A percentile compares a stretch with the other conserved stretches of the same genome.
Conservation (phyloP, 2,888 invertebrate species). For the Drosophila falleni region DNA sequence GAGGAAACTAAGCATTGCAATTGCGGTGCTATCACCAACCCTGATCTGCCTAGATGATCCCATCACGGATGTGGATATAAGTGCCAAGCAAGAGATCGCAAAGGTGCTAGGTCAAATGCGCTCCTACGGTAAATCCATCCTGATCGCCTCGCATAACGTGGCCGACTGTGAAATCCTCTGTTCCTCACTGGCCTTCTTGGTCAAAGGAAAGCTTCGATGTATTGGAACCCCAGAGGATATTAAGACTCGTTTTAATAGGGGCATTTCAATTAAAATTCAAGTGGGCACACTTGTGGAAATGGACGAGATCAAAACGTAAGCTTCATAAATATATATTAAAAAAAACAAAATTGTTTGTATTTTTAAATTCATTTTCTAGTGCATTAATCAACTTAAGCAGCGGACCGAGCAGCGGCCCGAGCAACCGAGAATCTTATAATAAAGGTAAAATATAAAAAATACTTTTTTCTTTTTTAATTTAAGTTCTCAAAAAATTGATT, state of each 20-base stretch:
- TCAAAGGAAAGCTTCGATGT: slow-evolving; percentile 90
- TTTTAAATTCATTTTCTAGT: background rate
- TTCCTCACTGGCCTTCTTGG: slow-evolving; percentile 91
- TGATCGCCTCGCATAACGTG: slow-evolving; percentile 93
- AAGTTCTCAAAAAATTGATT: background rate
- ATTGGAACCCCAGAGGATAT: slow-evolving; percentile 90
- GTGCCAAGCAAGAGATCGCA: slow-evolving; percentile 90
- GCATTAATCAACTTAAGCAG: background rate
- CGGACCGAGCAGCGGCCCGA: background rate
- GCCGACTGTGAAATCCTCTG: slow-evolving; percentile 93
- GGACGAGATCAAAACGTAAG: slow-evolving; percentile 4
- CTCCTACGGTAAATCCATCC: slow-evolving; percentile 89
- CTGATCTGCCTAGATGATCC: slow-evolving; percentile 90
- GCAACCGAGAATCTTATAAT: background rate
- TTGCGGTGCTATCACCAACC: slow-evolving; percentile 89
- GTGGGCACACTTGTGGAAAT: slow-evolving; percentile 33
- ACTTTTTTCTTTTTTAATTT: background rate
- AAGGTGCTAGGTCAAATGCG: slow-evolving; percentile 88
- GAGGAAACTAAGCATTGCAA: slow-evolving; percentile 89
- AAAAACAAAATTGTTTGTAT: background rate
- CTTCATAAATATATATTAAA: background rate
- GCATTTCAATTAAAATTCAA: slow-evolving; percentile 84
- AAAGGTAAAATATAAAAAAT: background rate
- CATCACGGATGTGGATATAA: slow-evolving; percentile 86
- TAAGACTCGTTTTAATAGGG: slow-evolving; percentile 88